Percentiles rank a stretch among this genome's conserved stretches.
phyloP scores from a whole-genome alignment of 1,140 invertebrate genomes.

The Hyles euphorbiae region DNA sequence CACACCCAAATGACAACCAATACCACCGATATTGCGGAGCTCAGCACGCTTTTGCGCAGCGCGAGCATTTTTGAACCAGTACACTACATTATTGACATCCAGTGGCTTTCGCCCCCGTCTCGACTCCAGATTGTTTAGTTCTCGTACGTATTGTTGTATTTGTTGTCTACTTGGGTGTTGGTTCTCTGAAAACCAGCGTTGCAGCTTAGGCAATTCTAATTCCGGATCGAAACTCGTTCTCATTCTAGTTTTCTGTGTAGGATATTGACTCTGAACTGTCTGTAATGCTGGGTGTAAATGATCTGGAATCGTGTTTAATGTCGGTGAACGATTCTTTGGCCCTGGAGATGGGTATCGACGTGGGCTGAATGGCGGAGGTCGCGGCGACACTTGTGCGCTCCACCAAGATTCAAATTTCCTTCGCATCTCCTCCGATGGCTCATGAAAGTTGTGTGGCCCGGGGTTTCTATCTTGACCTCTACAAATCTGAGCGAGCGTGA shows the following conservation, averaged over 20 bases:
- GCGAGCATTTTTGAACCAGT: conserved; percentile 99
- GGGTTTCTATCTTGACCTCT: conserved; percentile 78
- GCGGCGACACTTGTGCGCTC: conserved; percentile 79
- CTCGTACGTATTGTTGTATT: conserved; percentile 96
- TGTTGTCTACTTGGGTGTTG: conserved; percentile 95
- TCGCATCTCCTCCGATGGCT: conserved; percentile 84
- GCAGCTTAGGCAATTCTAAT: conserved; percentile 94
- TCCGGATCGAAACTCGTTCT: conserved; percentile 96
- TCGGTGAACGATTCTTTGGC: conserved; percentile 70
- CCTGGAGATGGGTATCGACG: conserved; percentile 74
- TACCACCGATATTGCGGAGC: conserved; percentile 77
- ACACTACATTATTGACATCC: conserved; percentile 98
- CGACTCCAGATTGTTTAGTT: conserved; percentile 94
- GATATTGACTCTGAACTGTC: conserved; percentile 83
- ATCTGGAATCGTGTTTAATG: conserved; percentile 62
- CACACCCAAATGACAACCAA: conserved; percentile 74
- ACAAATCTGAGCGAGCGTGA: conserved; percentile 85
- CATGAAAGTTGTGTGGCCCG: conserved; percentile 75
- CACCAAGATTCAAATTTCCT: conserved; percentile 88
- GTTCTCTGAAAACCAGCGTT: conserved; percentile 96
- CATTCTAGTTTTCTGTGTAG: conserved; percentile 93
- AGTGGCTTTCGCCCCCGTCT: conserved; percentile 93
- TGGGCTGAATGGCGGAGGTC: conserved; percentile 77
- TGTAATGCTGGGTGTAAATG: conserved; percentile 82
- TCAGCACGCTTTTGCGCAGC: conserved; percentile 95